Base-by-base conservation (phyloP, 2,797 vertebrate genomes). In the Lutjanus argentimaculatus region DNA sequence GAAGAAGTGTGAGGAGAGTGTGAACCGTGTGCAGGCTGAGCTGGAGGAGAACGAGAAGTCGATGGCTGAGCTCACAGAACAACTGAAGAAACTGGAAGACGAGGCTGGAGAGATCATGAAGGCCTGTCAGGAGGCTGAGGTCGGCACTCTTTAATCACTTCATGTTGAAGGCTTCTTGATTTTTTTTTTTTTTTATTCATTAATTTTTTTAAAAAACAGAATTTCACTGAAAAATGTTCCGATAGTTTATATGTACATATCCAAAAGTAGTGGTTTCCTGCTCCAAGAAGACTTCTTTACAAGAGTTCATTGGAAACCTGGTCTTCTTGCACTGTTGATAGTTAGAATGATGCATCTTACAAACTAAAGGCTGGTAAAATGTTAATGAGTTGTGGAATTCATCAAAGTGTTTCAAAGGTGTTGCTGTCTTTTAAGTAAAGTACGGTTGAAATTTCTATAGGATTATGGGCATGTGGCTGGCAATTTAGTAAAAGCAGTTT, bases 1-100 rank as follows among this genome's bases (percentile, higher is more conserved):
- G 85, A 98, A 97, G 86, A 99, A 98, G 88, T 96, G 92, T 0
- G 93, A 98, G 89, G 98, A 98, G 45, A 89, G 95, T 7, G 80
- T 98, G 67, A 82, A 52, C 46, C 94, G 93, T 25, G 91, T 95
- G 0, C 95, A 98, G 91, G 88, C 79, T 17, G 98, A 99, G 92
- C 91, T 96, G 79, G 92, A 93, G 66, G 96, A 97, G 16, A 98
- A 96, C 0, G 91, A 96, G 64, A 96, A 95, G 82, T 88, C 93
- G 10, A 91, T 97, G 56, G 88, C 92, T 43, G 93, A 96, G 43
- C 82, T 99, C 73, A 96, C 91, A 17, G 93, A 94, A 62, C 94
- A 97, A 22, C 89, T 99, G 72, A 97, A 94, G 85, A 84, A 71
- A 2, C 94, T 99, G 40, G 99, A 99, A 76, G 97, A 98, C 0